Evolutionary conservation across 1,140 invertebrate species (phyloP), one percentile per base, ranked within the genome.

Genomic region (Drosophila ironensis): DNA sequence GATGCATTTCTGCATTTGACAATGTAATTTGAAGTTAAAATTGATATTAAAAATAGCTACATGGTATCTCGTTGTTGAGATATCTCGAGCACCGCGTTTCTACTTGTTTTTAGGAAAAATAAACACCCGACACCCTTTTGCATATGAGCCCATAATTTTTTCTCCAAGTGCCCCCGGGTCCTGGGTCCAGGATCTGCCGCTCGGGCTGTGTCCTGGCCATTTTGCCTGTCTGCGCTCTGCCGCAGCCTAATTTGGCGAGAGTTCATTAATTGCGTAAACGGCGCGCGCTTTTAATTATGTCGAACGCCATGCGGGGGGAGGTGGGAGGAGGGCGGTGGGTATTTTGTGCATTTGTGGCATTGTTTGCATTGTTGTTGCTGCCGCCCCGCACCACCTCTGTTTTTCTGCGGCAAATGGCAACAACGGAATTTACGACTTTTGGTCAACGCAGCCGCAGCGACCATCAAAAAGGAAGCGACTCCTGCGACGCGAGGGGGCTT

Each of bases 241-340:
- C 80, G 74, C 80, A 86, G 80, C 80, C 80, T 86, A 86, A 86
- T 86, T 86, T 86, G 81, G 80, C 74, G 80, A 86, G 80, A 86
- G 80, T 86, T 86, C 80, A 86, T 86, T 86, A 86, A 86, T 86
- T 86, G 80, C 80, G 80, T 86, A 86, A 86, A 86, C 80, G 80
- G 80, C 80, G 74, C 66, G 74, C 80, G 80, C 80, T 86, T 86
- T 86, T 86, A 86, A 86, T 86, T 86, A 86, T 86, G 80, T 86
- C 80, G 80, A 86, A 86, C 81, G 73, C 50, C 57, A 51, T 44
- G 35, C 35, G 17, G 24, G 22, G 33, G 35, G 12, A 16, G 8
- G 20, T 7, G 17, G 54, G 33, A 7, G 6, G 35, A 1, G 19
- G 33, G 22, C 17, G 37, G 33, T 27, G 56, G 52, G 80, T 78